A percentile compares a stretch with the other conserved stretches of the same genome.
These are phyloP conservation scores for Sceloporus tristichus DNA, from an alignment of 2,113 vertebrate species.

Conservation along the genomic window DNA sequence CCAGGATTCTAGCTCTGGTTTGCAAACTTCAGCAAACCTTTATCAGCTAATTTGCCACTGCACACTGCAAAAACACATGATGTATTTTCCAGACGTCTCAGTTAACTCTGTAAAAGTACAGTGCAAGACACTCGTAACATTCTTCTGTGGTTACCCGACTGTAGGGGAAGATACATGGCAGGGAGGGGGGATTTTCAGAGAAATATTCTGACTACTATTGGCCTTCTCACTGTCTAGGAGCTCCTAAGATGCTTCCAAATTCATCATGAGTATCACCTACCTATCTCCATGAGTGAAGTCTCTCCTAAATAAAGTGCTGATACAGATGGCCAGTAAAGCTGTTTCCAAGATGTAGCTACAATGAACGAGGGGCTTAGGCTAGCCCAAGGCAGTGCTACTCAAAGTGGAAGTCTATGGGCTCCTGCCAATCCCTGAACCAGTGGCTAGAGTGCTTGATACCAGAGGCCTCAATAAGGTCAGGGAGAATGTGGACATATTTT, in stretches of 20 bases:
- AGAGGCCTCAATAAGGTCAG: background rate
- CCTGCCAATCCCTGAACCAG: too few relatives aligned
- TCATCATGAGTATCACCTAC: background rate
- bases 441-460: background rate
- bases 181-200: background rate
- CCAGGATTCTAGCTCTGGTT: background rate
- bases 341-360: background rate
- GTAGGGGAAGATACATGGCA: too few relatives aligned
- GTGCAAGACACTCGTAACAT: too few relatives aligned
- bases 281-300: background rate
- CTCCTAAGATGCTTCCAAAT: background rate
- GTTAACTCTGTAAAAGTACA: too few relatives aligned
- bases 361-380: background rate
- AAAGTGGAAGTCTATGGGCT: too few relatives aligned
- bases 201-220: background rate
- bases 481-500: background rate
- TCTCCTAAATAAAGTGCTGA: background rate
- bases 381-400: too few relatives aligned
- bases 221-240: background rate
- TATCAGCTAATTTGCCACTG: background rate
- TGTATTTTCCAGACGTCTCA: background rate
- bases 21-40: background rate
- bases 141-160: too few relatives aligned
- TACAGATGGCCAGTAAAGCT: background rate
- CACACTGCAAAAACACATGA: background rate